Base-by-base conservation (phyloP, 2,113 vertebrate genomes). In the Condylura cristata region DNA sequence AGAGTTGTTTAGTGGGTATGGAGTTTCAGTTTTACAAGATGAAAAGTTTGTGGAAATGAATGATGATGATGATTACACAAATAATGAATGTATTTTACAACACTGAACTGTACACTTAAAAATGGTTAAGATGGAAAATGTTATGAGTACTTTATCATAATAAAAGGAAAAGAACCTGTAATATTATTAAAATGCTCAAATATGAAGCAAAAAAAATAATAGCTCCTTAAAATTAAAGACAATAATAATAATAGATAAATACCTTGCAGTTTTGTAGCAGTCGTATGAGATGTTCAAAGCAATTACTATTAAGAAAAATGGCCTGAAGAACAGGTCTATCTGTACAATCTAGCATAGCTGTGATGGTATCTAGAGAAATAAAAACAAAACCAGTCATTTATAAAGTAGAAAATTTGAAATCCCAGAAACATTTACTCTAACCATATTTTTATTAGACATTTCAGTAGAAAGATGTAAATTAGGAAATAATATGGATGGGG, bases 241-340 rank as follows among this genome's bases (percentile, higher is more conserved):
- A 87, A 34, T n/a, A 80, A 65, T 26, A 70, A 28, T 76, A 94
- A 94, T 13, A 53, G 75, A 95, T 94, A 94, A 81, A 90, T 98
- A 99, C 99, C 99, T 99, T 99, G 98, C 99, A 99, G 97, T 99
- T 99, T 98, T 99, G 99, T 90, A 99, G 97, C 74, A 99, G 98
- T 80, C 99, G 98, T 82, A 99, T 99, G 94, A 99, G 98, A 98
- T 99, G 99, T 97, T 99, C 99, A 96, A 99, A 99, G 96, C 99
- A 99, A 98, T 99, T 99, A 93, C 99, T 99, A 96, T 99, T 99
- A 97, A 99, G 99, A 98, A 99, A 99, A 98, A 99, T 99, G 89
- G 99, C 99, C 98, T 99, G 99, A 79, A 99, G 98, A 90, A 99
- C 99, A 32, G 99, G 99, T 80, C 99, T 98, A 96, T 99, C 99